phyloP scores from a whole-genome alignment of 64 coral and sea anemone genomes.

The Porites lutea region DNA sequence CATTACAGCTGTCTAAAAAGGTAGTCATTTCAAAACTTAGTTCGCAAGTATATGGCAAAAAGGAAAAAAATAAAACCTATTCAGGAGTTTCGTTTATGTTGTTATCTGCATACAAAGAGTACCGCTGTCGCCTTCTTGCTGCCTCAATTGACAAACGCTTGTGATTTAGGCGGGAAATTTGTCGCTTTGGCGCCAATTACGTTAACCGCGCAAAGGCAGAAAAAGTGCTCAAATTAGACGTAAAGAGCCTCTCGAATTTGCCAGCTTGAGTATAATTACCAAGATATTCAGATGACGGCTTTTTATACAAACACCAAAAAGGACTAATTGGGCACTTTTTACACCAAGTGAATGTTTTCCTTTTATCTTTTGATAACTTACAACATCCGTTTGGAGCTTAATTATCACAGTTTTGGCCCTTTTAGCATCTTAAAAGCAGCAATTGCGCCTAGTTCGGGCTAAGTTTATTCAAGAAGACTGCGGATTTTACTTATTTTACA shows the following conservation, averaged over 20 bases:
- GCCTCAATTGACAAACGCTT: slow-evolving; percentile 24
- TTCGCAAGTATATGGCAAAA: background rate
- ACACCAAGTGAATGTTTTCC: background rate
- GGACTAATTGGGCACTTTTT: background rate
- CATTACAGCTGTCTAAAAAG: background rate
- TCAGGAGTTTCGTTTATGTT: background rate
- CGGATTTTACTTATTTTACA: too few species aligned
- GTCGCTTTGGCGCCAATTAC: slow-evolving; percentile 39
- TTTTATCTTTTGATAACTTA: background rate
- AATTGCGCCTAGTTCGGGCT: background rate
- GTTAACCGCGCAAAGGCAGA: background rate
- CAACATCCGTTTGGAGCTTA: background rate
- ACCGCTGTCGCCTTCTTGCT: slow-evolving; percentile 36
- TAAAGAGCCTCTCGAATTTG: background rate
- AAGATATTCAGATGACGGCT: slow-evolving; percentile 5
- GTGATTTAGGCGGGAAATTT: slow-evolving; percentile 45
- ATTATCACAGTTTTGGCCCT: background rate
- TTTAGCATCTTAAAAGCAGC: too few species aligned
- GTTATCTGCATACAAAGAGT: slow-evolving; percentile 21
- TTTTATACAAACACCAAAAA: slow-evolving; percentile 25
- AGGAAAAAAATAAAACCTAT: background rate
- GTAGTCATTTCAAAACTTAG: background rate
- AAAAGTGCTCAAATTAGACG: slow-evolving; percentile 18
- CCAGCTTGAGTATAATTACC: slow-evolving; percentile 5
- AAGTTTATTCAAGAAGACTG: background rate